These are phyloP conservation scores for Zaprionus tsacasi DNA, from an alignment of 1,140 invertebrate species.

Conservation along the genomic window DNA sequence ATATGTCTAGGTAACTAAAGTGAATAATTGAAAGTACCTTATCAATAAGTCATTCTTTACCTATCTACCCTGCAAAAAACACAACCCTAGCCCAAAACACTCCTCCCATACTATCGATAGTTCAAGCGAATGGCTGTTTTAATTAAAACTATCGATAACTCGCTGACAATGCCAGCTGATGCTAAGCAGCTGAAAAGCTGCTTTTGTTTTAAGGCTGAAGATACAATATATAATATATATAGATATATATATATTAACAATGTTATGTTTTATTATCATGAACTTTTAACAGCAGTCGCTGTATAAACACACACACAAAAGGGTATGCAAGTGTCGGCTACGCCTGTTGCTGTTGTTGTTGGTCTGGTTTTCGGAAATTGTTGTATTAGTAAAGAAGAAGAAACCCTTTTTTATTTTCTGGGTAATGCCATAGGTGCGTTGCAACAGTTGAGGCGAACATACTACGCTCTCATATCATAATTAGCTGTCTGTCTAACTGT, in stretches of 20 bases:
- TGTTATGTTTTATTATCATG: neutral
- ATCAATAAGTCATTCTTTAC: neutral
- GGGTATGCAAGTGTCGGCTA: conserved; percentile 13
- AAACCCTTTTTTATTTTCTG: conserved; percentile 19
- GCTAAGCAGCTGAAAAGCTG: neutral
- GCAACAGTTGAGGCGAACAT: conserved; percentile 27
- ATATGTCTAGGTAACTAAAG: too few relatives aligned
- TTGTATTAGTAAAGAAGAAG: conserved; percentile 19
- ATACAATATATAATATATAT: neutral
- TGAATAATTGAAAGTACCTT: too few relatives aligned
- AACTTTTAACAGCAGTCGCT: conserved; percentile 2
- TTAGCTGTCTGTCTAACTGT: conserved; percentile 11
- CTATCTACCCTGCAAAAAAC: neutral
- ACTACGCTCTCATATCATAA: conserved; percentile 34
- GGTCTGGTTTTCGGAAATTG: conserved; percentile 14
- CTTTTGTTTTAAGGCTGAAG: neutral
- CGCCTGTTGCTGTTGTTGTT: neutral
- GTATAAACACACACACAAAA: neutral
- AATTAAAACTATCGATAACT: neutral
- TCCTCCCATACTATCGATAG: too few relatives aligned
- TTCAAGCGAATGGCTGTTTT: neutral
- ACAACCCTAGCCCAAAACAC: too few relatives aligned
- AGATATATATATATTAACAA: neutral
- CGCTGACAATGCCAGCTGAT: neutral
- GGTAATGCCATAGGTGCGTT: neutral